Conservation (phyloP, 2,113 vertebrate genomes). For the Sylvia atricapilla region DNA sequence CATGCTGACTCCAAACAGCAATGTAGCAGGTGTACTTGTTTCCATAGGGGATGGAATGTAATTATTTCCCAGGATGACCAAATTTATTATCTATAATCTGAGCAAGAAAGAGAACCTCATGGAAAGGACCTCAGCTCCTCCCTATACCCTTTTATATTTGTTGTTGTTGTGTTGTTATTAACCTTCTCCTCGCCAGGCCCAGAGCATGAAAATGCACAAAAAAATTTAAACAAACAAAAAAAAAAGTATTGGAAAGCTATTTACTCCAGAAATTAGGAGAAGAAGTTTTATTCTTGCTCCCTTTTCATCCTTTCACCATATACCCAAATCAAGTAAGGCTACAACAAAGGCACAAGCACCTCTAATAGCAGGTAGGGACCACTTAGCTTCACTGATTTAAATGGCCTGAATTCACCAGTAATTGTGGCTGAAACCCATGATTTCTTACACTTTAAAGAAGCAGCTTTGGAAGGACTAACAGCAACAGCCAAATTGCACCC, state of each 20-base stretch:
- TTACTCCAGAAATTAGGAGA: background rate
- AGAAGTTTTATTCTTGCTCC: background rate
- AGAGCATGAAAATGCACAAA: background rate
- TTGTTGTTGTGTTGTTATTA: background rate
- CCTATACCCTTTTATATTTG: background rate
- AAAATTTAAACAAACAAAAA: background rate
- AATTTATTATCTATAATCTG: background rate
- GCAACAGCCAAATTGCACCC: background rate
- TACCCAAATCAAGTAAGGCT: background rate
- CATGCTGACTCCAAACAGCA: background rate
- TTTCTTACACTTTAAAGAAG: background rate
- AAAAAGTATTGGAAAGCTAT: background rate
- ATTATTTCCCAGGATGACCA: background rate
- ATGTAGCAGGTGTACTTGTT: background rate
- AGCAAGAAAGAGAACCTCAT: background rate
- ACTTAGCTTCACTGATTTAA: background rate
- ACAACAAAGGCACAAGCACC: background rate
- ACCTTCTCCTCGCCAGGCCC: background rate
- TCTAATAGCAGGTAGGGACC: background rate
- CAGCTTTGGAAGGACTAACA: background rate
- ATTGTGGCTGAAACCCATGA: fast-evolving
- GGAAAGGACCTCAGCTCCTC: background rate
- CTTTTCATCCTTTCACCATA: background rate
- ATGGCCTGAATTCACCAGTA: background rate
- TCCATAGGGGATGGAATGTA: background rate